These are phyloP conservation scores for Champsocephalus esox DNA, from an alignment of 2,797 vertebrate species.

Conservation along the genomic window DNA sequence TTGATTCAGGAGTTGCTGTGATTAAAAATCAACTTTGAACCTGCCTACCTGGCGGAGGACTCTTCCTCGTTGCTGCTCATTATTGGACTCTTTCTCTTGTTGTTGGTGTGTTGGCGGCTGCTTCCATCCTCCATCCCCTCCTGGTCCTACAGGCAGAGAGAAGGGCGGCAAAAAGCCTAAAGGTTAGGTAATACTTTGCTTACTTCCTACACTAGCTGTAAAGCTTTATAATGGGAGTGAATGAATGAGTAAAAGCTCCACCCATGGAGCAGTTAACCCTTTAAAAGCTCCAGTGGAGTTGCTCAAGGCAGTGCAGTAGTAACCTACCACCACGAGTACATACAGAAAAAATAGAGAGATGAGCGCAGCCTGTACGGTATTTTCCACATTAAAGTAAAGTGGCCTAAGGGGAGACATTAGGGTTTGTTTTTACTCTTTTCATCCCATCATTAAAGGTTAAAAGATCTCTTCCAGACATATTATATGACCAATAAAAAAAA, in stretches of 20 bases:
- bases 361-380: constrained; percentile 27
- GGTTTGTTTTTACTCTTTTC: constrained; percentile 1
- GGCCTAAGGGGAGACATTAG: constrained; percentile 29
- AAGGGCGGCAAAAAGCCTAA: not conserved
- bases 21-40: not conserved
- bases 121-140: constrained; percentile 60
- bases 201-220: constrained; percentile 21
- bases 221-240: constrained; percentile 55
- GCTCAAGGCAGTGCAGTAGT: constrained; percentile 3
- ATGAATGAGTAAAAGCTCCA: constrained; percentile 57
- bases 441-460: not conserved
- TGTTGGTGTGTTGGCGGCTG: constrained; percentile 9
- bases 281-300: constrained; percentile 3
- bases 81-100: constrained; percentile 39
- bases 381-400: constrained; percentile 60
- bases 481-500: not conserved
- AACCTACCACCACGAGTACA: constrained; percentile 21
- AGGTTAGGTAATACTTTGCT: constrained; percentile 8
- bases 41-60: constrained; percentile 70
- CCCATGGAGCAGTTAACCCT: constrained; percentile 57
- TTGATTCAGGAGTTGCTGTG: not conserved
- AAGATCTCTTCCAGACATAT: not conserved
- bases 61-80: constrained; percentile 60
- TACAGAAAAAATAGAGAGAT: constrained; percentile 26
- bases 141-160: constrained; percentile 69